A percentile compares a stretch with the other conserved stretches of the same genome.
Conservation (phyloP, 2,888 invertebrate genomes). For the Pyralis farinalis region DNA sequence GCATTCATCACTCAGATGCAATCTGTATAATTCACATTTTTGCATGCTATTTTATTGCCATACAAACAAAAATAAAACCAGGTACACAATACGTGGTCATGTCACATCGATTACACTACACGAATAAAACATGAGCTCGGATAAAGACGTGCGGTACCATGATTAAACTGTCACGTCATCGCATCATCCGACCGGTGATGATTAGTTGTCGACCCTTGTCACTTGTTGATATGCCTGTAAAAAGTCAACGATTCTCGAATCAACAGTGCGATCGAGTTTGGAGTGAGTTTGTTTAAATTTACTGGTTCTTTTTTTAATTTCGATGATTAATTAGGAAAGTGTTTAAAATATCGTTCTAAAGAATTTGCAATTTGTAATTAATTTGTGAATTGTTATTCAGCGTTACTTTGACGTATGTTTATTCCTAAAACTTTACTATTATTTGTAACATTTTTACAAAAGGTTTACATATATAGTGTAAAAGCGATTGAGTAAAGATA, state of each 20-base stretch:
- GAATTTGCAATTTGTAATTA: too few species aligned
- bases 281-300: not conserved
- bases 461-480: too few species aligned
- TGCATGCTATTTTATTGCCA: too few species aligned
- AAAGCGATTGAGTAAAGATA: too few species aligned
- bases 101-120: conserved; percentile 20
- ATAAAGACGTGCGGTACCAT: conserved; percentile 23
- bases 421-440: too few species aligned
- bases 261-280: not conserved
- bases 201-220: conserved; percentile 35
- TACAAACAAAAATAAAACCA: not conserved
- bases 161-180: conserved; percentile 7
- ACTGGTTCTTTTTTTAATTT: not conserved
- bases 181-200: conserved; percentile 19
- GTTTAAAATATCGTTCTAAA: too few species aligned
- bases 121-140: conserved; percentile 34
- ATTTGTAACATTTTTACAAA: too few species aligned
- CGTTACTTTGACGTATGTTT: too few species aligned
- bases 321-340: too few species aligned
- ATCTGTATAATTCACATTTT: too few species aligned
- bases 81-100: not conserved
- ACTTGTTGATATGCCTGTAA: conserved; percentile 21
- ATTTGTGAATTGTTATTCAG: too few species aligned
- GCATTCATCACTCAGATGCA: too few species aligned
- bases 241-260: conserved; percentile 8